Evolutionary conservation across 2,888 invertebrate species (phyloP).

Genomic region (Arge pagana): DNA sequence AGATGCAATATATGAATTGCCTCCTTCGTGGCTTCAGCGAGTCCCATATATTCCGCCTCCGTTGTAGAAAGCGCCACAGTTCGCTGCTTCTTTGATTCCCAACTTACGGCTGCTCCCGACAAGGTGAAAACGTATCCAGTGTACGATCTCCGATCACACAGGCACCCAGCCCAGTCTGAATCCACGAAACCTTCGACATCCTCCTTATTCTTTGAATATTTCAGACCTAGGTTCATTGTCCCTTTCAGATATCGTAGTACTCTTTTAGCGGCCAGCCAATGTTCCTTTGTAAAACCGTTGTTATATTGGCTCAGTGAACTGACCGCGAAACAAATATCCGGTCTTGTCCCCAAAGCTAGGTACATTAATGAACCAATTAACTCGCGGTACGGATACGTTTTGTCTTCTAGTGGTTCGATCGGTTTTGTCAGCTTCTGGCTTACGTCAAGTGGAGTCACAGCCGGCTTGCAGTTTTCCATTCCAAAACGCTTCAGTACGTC

Average conservation of each 20-base stretch:
- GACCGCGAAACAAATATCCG: not conserved
- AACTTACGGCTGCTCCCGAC: conserved; percentile 13
- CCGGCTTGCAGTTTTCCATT: conserved; percentile 39
- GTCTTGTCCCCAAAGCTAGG: not conserved
- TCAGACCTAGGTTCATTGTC: not conserved
- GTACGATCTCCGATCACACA: conserved; percentile 22
- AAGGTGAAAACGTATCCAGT: conserved; percentile 22
- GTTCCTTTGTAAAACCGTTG: not conserved
- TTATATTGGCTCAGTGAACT: conserved; percentile 5
- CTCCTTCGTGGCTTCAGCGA: conserved; percentile 8
- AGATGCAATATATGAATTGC: conserved; percentile 3
- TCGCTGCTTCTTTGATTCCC: conserved; percentile 24
- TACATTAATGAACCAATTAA: conserved; percentile 7
- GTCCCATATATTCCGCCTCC: conserved; percentile 6
- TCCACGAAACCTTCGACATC: conserved; percentile 13
- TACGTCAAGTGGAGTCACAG: conserved; percentile 33
- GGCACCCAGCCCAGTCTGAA: conserved; percentile 20
- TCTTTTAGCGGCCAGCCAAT: conserved; percentile 7
- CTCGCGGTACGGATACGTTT: conserved; percentile 23
- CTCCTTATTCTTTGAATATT: not conserved
- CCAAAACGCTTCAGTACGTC: conserved; percentile 37
- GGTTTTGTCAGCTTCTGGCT: conserved; percentile 22
- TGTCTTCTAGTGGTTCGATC: conserved; percentile 19
- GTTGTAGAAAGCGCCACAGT: conserved; percentile 18
- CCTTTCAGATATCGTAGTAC: conserved; percentile 6